phyloP scores from a whole-genome alignment of 2,113 vertebrate genomes.

The Scalopus aquaticus region DNA sequence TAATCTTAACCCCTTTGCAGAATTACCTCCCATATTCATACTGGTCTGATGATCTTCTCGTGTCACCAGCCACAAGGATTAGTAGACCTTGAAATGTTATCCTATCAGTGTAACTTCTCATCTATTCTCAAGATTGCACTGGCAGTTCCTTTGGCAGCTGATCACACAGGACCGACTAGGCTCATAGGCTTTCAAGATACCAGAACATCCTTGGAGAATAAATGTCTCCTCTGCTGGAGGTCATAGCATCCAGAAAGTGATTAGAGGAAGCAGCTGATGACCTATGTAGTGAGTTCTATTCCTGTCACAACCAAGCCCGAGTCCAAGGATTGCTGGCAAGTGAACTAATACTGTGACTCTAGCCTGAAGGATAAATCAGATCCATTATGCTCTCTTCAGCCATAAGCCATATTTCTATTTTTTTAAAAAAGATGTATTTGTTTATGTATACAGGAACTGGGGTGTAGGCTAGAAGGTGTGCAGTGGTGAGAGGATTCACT shows the following conservation, averaged over 20 bases:
- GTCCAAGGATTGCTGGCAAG: background rate
- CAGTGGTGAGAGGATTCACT: too few species aligned
- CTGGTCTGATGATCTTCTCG: constrained; percentile 52
- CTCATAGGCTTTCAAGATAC: background rate
- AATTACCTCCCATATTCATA: constrained; percentile 10
- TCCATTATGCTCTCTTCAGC: background rate
- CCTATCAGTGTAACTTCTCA: constrained; percentile 23
- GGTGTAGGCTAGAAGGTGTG: too few species aligned
- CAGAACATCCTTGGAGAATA: constrained; percentile 27
- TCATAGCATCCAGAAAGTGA: constrained; percentile 1
- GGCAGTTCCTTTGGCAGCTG: constrained; percentile 53
- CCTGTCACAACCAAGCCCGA: background rate
- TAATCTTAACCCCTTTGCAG: constrained; percentile 45
- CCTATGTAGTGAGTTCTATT: constrained; percentile 20
- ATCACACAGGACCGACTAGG: constrained; percentile 49
- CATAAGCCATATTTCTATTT: background rate
- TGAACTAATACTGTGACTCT: background rate
- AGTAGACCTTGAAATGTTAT: constrained; percentile 59
- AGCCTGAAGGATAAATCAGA: background rate
- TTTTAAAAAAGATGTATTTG: too few species aligned
- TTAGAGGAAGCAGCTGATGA: constrained; percentile 46
- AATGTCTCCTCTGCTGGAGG: background rate
- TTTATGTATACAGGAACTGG: too few species aligned
- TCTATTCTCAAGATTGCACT: constrained; percentile 18
- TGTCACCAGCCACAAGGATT: constrained; percentile 41